A percentile compares a stretch with the other conserved stretches of the same genome.
Evolutionary conservation across 2,797 vertebrate genomes (phyloP).

Genomic region (Schizothorax lantsangensis): DNA sequence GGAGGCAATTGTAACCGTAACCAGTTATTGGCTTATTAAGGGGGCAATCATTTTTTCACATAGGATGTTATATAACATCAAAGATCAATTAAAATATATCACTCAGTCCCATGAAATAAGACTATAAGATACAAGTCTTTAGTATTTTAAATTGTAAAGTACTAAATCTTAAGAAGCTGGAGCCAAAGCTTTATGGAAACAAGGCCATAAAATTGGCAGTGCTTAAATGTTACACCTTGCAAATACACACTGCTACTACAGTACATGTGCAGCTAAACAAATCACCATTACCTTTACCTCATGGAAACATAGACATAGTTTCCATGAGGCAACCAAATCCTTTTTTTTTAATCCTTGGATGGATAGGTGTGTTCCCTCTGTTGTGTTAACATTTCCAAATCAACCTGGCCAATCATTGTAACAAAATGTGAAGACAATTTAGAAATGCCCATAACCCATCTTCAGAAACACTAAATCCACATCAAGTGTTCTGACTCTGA

Average conservation of each 20-base stretch:
- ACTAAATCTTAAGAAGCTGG: background rate
- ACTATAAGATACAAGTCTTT: background rate
- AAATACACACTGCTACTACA: background rate
- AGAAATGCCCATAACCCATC: background rate
- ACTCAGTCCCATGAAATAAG: background rate
- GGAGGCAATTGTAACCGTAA: background rate
- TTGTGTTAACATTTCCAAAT: background rate
- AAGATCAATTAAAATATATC: background rate
- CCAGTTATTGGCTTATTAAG: background rate
- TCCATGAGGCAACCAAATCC: background rate
- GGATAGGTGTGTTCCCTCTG: background rate
- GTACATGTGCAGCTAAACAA: constrained; percentile 10
- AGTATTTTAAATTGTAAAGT: background rate
- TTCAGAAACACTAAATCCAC: background rate
- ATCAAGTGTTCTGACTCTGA: background rate
- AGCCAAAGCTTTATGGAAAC: background rate
- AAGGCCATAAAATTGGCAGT: background rate
- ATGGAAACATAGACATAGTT: background rate
- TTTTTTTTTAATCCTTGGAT: background rate
- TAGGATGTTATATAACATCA: background rate
- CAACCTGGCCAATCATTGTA: background rate
- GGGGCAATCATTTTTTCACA: background rate
- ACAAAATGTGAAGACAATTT: background rate
- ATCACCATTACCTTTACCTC: background rate
- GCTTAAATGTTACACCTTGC: constrained; percentile 12